Base-by-base conservation (phyloP, 2,797 vertebrate genomes). In the Crocidura indochinensis region DNA sequence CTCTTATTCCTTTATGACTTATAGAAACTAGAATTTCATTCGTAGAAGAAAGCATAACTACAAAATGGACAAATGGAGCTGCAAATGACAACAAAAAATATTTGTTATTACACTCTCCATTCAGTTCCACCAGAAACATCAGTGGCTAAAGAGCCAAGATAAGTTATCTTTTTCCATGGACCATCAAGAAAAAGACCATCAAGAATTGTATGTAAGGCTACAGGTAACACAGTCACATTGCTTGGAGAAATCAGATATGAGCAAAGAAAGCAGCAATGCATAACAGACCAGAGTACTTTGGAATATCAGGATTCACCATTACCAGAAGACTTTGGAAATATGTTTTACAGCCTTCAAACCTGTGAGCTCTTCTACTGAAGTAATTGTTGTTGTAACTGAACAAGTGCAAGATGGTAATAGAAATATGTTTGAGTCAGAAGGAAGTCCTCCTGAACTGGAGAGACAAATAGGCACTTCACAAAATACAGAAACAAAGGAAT, bases 1-100 rank as follows among this genome's bases (percentile, higher is more conserved):
- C 99, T 47, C 91, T 98, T 93, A 99, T 98, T 68, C 99, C 99
- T 8, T 95, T 98, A 1, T 98, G 98, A 86, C 94, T 96, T 96
- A 99, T 99, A 97, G 99, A 99, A 96, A 98, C 97, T 73, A 98
- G 98, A 86, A 99, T 99, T 96, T 99, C 99, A 31, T 99, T 99
- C 91, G 97, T 98, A 72, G 99, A 99, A 94, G 98, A 98, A 95
- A 97, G 93, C 44, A 88, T 96, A 0, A 84, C 89, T 49, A 97
- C 97, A 83, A 98, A 98, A 77, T 99, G 98, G 99, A 97, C 97
- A 86, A 96, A 97, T 92, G 98, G 95, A 97, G 91, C 98, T 94
- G 91, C 96, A 75, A 98, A 97, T 96, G 98, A 98, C 71, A 92
- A 84, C 95, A 98, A 98, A 96, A 94, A 96, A 20, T 79, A 60